Evolutionary conservation across 2,888 invertebrate genomes (phyloP).

Genomic region (Harpalus rufipes): DNA sequence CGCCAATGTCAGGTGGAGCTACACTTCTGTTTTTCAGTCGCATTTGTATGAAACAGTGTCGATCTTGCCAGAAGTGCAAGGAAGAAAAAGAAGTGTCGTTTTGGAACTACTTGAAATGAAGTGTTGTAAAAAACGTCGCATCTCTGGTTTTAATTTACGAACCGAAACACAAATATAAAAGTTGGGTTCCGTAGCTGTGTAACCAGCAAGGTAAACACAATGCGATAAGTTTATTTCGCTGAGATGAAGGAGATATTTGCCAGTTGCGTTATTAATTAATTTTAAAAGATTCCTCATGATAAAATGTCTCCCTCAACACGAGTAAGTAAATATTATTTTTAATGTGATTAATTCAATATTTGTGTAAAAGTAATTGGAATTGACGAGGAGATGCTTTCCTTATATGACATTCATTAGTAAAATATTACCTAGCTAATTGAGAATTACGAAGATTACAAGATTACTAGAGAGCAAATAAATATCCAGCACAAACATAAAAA

Average conservation of each 20-base stretch:
- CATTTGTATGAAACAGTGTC: no score
- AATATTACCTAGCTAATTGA: background rate
- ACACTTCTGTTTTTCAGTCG: no score
- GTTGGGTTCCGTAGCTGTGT: conserved; percentile 22
- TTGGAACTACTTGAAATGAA: background rate
- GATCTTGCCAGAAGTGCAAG: no score
- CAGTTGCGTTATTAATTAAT: conserved; percentile 46
- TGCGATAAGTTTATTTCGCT: conserved; percentile 41
- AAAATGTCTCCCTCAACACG: conserved; percentile 29
- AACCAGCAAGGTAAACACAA: conserved; percentile 38
- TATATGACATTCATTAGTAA: conserved; percentile 11
- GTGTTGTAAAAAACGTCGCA: conserved; percentile 13
- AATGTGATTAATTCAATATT: conserved; percentile 48
- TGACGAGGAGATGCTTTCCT: conserved; percentile 3
- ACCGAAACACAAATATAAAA: conserved; percentile 59
- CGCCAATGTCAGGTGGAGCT: no score
- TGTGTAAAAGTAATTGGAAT: conserved; percentile 23
- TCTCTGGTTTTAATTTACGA: conserved; percentile 53
- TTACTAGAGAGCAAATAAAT: no score
- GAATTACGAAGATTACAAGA: no score
- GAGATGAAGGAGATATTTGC: conserved; percentile 39
- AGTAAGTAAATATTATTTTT: conserved; percentile 34
- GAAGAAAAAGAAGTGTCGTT: no score
- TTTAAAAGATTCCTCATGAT: conserved; percentile 44
- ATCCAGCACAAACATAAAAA: no score